These are phyloP conservation scores for Tetrax tetrax DNA, from an alignment of 2,113 vertebrate genomes.

Conservation along the genomic window DNA sequence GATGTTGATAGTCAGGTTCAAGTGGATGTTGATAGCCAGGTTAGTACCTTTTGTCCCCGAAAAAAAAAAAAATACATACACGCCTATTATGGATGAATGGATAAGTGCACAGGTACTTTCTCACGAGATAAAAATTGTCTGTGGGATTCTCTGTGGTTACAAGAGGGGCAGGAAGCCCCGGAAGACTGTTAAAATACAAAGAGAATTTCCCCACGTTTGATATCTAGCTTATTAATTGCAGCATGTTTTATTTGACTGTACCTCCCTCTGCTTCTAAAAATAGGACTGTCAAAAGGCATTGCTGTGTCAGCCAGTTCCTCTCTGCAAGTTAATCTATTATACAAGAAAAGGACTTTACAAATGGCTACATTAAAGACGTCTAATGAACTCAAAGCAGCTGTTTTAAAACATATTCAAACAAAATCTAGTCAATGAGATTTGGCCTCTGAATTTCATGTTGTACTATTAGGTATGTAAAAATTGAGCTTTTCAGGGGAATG, in stretches of 20 bases:
- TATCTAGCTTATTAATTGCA: conserved; percentile 32
- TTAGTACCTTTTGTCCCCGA: background rate
- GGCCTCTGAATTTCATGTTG: conserved; percentile 53
- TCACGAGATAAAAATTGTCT: background rate
- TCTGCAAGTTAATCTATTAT: conserved; percentile 50
- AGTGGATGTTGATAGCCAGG: background rate
- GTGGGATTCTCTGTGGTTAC: background rate
- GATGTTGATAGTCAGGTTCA: background rate
- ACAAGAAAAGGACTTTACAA: conserved; percentile 55
- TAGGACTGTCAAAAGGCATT: conserved; percentile 24
- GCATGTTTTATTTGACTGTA: conserved; percentile 13
- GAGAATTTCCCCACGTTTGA: background rate
- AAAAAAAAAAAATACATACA: background rate
- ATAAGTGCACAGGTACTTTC: background rate
- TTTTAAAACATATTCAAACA: conserved; percentile 65
- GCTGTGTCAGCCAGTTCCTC: background rate
- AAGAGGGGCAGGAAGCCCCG: background rate
- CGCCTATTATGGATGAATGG: background rate
- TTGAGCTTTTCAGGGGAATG: conserved; percentile 51
- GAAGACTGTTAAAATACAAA: conserved; percentile 16
- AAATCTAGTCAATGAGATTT: conserved; percentile 47
- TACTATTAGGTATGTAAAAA: conserved; percentile 65
- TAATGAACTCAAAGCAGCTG: conserved; percentile 62
- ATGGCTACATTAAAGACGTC: conserved; percentile 59
- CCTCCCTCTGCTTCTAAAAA: conserved; percentile 62